phyloP scores from a whole-genome alignment of 1,140 invertebrate species.

The Drosophila cardini region DNA sequence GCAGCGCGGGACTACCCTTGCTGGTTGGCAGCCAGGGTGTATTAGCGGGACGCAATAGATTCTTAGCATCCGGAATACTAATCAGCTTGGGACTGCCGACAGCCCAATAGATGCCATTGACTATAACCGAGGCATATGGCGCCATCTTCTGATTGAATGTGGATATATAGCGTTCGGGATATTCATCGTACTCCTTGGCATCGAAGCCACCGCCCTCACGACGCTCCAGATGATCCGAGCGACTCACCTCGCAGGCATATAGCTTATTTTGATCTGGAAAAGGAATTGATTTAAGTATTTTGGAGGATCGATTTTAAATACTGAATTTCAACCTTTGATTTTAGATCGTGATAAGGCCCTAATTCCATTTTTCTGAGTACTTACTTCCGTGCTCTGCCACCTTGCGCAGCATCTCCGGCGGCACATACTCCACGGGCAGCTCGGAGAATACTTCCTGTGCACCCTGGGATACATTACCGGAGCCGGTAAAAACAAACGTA shows the following conservation, averaged over 20 bases:
- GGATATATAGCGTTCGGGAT: conserved; percentile 97
- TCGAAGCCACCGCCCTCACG: conserved; percentile 97
- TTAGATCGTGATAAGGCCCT: too few species aligned
- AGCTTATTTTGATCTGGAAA: conserved; percentile 94
- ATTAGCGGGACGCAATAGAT: conserved; percentile 93
- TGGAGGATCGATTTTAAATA: neutral
- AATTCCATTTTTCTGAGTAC: conserved; percentile 76
- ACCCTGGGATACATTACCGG: conserved; percentile 92
- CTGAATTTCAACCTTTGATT: too few species aligned
- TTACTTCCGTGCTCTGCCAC: conserved; percentile 98
- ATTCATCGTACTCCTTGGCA: conserved; percentile 94
- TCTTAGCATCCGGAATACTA: conserved; percentile 99
- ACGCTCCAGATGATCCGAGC: conserved; percentile 96
- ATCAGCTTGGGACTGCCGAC: conserved; percentile 97
- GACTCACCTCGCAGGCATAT: conserved; percentile 96
- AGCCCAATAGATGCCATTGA: conserved; percentile 99
- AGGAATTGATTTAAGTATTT: neutral
- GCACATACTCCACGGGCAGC: conserved; percentile 98
- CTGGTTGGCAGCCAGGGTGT: conserved; percentile 96
- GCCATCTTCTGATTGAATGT: conserved; percentile 99
- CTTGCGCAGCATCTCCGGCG: conserved; percentile 96
- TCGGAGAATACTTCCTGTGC: conserved; percentile 99
- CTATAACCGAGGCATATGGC: conserved; percentile 97
- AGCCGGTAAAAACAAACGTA: conserved; percentile 99
- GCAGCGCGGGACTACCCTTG: conserved; percentile 94